These are phyloP conservation scores for Takifugu ocellatus DNA, from an alignment of 2,797 vertebrate species.

Conservation along the genomic window DNA sequence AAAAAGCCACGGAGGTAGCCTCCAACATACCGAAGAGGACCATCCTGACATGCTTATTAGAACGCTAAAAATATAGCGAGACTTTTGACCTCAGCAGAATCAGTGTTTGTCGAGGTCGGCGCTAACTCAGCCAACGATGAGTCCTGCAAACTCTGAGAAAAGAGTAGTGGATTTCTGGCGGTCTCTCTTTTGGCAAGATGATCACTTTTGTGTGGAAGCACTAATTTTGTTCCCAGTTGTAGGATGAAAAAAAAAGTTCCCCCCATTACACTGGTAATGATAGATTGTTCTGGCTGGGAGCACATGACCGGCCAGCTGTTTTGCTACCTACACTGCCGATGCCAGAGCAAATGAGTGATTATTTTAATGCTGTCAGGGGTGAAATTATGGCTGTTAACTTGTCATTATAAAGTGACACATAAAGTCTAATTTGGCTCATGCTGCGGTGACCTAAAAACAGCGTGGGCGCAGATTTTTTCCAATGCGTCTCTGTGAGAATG, in stretches of 20 bases:
- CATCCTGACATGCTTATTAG: constrained; percentile 14
- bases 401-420: constrained; percentile 67
- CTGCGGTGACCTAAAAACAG: constrained; percentile 45
- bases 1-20: background rate
- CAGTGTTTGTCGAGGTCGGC: constrained; percentile 29
- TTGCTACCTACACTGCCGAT: constrained; percentile 65
- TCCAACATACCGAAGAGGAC: constrained; percentile 3
- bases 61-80: constrained; percentile 33
- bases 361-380: constrained; percentile 70
- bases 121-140: constrained; percentile 49
- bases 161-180: constrained; percentile 51
- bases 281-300: constrained; percentile 65
- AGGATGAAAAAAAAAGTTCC: constrained; percentile 58
- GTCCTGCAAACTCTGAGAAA: constrained; percentile 40
- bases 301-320: constrained; percentile 51
- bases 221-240: constrained; percentile 74
- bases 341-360: constrained; percentile 62
- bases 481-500: constrained; percentile 40
- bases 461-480: constrained; percentile 36
- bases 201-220: constrained; percentile 70
- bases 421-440: constrained; percentile 66
- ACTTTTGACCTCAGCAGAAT: constrained; percentile 29
- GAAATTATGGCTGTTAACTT: constrained; percentile 65
- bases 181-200: constrained; percentile 60
- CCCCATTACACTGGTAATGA: constrained; percentile 72